Base-by-base conservation (phyloP, 1,140 invertebrate genomes). In the Nomia melanderi region DNA sequence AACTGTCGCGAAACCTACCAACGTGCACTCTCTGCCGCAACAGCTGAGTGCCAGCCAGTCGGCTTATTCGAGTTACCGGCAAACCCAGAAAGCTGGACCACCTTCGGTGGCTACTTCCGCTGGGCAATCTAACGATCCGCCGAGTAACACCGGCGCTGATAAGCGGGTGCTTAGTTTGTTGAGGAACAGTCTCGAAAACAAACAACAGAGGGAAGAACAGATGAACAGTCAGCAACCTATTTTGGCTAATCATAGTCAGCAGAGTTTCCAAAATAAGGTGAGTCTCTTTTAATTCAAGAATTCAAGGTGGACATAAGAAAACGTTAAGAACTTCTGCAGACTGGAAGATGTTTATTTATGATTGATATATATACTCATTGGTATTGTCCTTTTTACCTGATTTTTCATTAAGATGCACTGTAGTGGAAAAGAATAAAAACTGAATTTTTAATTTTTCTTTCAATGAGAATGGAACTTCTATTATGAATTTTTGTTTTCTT, bases 111-210 rank as follows among this genome's bases (percentile, higher is more conserved):
- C 31, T 0, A 67, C 47, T 25, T 66, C 70, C 14, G 56, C 70
- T 0, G 80, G 82, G 0, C 82, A 79, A 2, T 41, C 76, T 8
- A n/a, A 50, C 7, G 89, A 90, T 56, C 88, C 85, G 29, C 84
- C 90, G 1, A 88, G 82, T 31, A 90, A 89, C 53, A 88, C 92
- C 12, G 93, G 93, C 23, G 94, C 94, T 27, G 93, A 96, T 85
- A 95, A 95, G 87, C 92, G 94, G 54, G 94, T 96, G 23, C 88
- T 95, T 64, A 95, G 93, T 84, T 93, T 96, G 70, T 86, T 96
- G 53, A 92, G 95, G 80, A 95, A 94, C 78, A 96, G 94, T 86
- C 90, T 96, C 76, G 95, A 96, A 90, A 94, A 93, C 41, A 95
- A 95, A 87, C 94, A 94, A 73, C 93, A 93, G 66, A 90, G 92